phyloP scores from a whole-genome alignment of 1,140 invertebrate genomes.

The Cydia amplana region DNA sequence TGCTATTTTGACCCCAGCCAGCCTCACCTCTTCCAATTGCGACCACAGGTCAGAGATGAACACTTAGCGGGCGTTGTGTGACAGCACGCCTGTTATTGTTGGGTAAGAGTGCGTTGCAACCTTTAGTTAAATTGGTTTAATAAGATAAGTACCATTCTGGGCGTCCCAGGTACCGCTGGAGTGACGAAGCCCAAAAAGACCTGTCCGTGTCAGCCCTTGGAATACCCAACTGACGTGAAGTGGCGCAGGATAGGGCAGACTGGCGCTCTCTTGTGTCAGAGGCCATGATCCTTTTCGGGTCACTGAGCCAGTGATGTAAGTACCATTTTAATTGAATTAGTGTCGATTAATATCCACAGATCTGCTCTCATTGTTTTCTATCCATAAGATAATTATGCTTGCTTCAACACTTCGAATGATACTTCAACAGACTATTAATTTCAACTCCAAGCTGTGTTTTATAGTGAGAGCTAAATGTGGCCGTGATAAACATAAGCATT shows the following conservation, averaged over 20 bases:
- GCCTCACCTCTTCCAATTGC: constrained; percentile 7
- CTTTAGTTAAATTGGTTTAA: not conserved
- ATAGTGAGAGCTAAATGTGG: not conserved
- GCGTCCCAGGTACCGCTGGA: too few relatives aligned
- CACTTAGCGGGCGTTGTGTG: not conserved
- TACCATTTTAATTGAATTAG: too few relatives aligned
- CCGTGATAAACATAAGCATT: not conserved
- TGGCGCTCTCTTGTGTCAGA: too few relatives aligned
- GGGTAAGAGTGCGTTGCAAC: not conserved
- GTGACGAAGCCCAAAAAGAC: too few relatives aligned
- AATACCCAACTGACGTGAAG: too few relatives aligned
- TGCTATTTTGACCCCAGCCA: not conserved
- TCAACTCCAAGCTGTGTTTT: not conserved
- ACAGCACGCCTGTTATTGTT: not conserved
- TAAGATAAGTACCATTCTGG: too few relatives aligned
- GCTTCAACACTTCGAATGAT: not conserved
- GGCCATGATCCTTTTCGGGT: too few relatives aligned
- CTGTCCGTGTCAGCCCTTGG: too few relatives aligned
- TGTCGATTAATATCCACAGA: not conserved
- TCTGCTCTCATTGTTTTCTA: not conserved
- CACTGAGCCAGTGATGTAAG: too few relatives aligned
- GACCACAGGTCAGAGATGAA: not conserved
- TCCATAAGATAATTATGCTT: not conserved
- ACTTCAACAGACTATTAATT: not conserved
- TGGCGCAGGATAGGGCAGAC: too few relatives aligned